phyloP scores from a whole-genome alignment of 2,797 vertebrate genomes.

The Valencia hispanica region DNA sequence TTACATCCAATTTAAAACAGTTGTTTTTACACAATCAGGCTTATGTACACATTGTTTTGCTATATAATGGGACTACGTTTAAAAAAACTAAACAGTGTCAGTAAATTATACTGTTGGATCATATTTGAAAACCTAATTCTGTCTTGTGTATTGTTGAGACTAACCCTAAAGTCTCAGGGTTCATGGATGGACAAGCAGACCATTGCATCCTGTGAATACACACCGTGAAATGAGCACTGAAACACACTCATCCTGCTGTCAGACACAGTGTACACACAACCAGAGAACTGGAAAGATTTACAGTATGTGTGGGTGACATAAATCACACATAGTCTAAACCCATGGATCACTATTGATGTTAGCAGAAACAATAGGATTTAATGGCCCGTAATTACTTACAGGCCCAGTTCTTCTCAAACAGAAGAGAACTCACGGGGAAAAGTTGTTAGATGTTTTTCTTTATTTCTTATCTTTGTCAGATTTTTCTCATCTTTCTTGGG shows the following conservation, averaged over 20 bases:
- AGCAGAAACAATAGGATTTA: conserved; percentile 10
- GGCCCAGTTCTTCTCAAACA: neutral
- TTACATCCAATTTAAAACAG: no score
- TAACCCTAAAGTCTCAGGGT: neutral
- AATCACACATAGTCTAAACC: neutral
- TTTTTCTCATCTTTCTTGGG: neutral
- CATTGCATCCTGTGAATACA: neutral
- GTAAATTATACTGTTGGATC: neutral
- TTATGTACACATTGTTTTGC: neutral
- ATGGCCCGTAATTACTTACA: conserved; percentile 6
- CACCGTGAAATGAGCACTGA: neutral
- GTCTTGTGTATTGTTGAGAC: neutral
- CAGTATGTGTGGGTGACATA: neutral
- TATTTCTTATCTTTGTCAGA: neutral
- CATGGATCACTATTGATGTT: neutral
- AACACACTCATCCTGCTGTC: neutral
- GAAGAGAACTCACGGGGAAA: neutral
- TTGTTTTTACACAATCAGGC: neutral
- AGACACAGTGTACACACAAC: neutral
- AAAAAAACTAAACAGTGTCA: neutral
- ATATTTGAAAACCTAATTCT: neutral
- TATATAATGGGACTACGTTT: neutral
- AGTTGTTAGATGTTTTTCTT: neutral
- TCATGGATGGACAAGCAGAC: neutral
- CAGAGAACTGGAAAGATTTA: neutral